Percentiles rank a stretch among this genome's conserved stretches.
Evolutionary conservation across 2,113 vertebrate genomes (phyloP).

Genomic region (Machaerirhynchus nigripectus): DNA sequence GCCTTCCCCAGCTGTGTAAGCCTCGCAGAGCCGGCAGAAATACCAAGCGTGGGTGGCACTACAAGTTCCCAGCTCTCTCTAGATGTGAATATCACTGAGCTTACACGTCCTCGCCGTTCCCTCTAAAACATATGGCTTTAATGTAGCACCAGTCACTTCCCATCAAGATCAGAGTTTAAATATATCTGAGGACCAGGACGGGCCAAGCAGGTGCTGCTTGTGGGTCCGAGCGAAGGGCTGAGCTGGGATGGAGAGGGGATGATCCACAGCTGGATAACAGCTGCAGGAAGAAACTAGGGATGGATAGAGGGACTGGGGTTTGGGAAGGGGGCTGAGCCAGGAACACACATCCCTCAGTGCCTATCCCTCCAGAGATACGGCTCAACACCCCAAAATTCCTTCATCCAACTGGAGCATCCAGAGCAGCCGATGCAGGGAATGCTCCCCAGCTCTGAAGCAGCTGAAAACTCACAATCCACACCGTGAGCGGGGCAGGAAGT

Average conservation of each 20-base stretch:
- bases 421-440: not conserved
- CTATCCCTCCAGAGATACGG: not conserved
- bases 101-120: constrained; percentile 49
- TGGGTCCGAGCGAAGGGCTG: not conserved
- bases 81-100: constrained; percentile 58
- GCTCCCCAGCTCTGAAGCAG: not conserved
- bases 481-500: accelerated
- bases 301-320: not conserved
- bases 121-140: constrained; percentile 51
- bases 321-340: not conserved
- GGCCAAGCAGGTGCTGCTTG: constrained; percentile 20
- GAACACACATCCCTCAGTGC: not conserved
- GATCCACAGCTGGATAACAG: not conserved
- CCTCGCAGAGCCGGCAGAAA: constrained; percentile 54
- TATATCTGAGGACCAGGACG: not conserved
- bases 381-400: not conserved
- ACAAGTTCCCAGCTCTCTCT: constrained; percentile 51
- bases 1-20: constrained; percentile 1
- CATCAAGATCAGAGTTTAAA: constrained; percentile 58
- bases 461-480: not conserved
- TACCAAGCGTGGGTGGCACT: constrained; percentile 59
- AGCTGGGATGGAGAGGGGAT: not conserved
- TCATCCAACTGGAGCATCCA: not conserved
- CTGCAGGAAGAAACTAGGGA: not conserved
- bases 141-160: constrained; percentile 49